Evolutionary conservation across 92 coral and sea anemone species (phyloP), one percentile per base, ranked within the genome.

Genomic region (Plumapathes pennacea): DNA sequence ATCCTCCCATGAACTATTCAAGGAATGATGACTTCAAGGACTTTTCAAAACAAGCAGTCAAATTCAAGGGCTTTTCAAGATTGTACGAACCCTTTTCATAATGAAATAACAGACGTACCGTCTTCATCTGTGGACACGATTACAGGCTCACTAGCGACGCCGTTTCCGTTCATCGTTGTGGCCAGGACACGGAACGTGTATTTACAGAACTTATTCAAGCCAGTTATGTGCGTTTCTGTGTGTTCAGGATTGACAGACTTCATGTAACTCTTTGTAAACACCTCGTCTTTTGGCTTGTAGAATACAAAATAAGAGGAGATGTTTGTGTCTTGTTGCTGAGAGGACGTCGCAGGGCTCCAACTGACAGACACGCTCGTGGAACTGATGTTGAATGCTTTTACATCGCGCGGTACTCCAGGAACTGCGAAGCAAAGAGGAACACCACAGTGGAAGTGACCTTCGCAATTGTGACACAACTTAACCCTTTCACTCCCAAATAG

Each of bases 41-140:
- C 31, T 23, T 17, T 12, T n/a, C n/a, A n/a, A n/a, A n/a, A n/a
- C n/a, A n/a, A n/a, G n/a, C n/a, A n/a, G n/a, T n/a, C n/a, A n/a
- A n/a, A n/a, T n/a, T n/a, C n/a, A n/a, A n/a, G n/a, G n/a, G n/a
- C n/a, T n/a, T n/a, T n/a, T n/a, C n/a, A n/a, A n/a, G n/a, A n/a
- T n/a, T n/a, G n/a, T n/a, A n/a, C n/a, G n/a, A n/a, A n/a, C n/a
- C n/a, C n/a, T n/a, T n/a, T n/a, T n/a, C n/a, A n/a, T n/a, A n/a
- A n/a, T n/a, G n/a, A 10, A 26, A 15, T 21, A 21, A 5, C 28
- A 0, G 15, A 69, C 77, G 22, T 53, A 85, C 95, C 79, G 39
- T 70, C 95, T 46, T 85, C 95, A 14, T 85, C 87, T 29, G 95
- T 85, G 2, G 47, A 34, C 14, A 74, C 46, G 13, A 61, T 63